Evolutionary conservation across 2,797 vertebrate species (phyloP), one percentile per base, ranked within the genome.

Genomic region (Champsocephalus gunnari): DNA sequence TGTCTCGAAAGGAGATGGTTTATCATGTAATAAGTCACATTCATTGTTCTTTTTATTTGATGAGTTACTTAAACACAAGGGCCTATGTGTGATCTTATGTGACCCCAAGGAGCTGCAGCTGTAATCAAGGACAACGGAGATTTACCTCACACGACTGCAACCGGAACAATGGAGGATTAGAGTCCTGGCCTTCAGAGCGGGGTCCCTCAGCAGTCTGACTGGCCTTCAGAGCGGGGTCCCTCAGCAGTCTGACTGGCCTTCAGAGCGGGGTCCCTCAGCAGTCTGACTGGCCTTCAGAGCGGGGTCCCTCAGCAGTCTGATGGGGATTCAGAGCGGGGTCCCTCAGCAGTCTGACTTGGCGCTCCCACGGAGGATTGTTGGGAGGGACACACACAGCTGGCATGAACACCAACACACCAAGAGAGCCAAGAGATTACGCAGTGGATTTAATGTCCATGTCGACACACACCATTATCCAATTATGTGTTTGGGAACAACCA

Each of bases 91-190:
- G 3, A 55, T 17, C 68, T 55, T 38, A 28, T 28, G 17, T 71
- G 63, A 62, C 38, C 66, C 57, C 14, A 56, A 51, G 4, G 14
- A 72, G 47, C 59, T 67, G 32, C 12, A 47, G 56, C 12, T 41
- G 14, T 60, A 54, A 63, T 13, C 3, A 21, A 65, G 21, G 49
- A 61, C 44, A 66, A 54, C 69, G 44, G 44, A 60, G 32, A 10
- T 56, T 68, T 38, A 64, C 50, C 54, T 58, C 47, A 50, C n/a
- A 43, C 53, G 44, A 76, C 66, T 71, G 58, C 45, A 57, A 58
- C 70, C 47, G 44, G 6, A 13, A 54, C 12, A 19, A 50, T 11
- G 12, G 60, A 61, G 43, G 24, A 45, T 21, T 9, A 4, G 41
- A 62, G 53, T 24, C 13, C 10, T 44, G 12, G 67, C 24, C 32